Base-by-base conservation (phyloP, 2,113 vertebrate species). In the Carassius carassius region DNA sequence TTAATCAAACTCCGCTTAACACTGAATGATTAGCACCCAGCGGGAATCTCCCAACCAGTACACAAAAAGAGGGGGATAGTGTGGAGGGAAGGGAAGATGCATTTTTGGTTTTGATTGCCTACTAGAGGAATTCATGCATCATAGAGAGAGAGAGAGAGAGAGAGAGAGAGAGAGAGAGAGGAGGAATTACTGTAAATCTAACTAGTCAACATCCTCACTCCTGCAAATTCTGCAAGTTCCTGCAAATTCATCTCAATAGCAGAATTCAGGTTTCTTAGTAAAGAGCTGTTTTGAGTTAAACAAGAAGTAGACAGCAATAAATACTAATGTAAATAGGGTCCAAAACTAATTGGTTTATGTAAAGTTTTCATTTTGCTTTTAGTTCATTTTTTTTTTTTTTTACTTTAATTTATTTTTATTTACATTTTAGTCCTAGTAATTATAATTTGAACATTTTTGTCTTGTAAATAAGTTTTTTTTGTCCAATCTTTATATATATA, bases 1-100 rank as follows among this genome's bases (percentile, higher is more conserved):
- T 81, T 82, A 87, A 82, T 85, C 86, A 82, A 81, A 81, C 72
- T 85, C 63, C 9, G 69, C 79, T 85, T 85, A 76, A 49, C 80
- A 78, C 79, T 83, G 83, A 84, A 85, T 86, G 82, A 88, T 88
- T 86, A 86, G 47, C 85, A 86, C 87, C 72, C 85, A 88, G 84
- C 81, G 44, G 85, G 82, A 63, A 70, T 54, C 83, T 78, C 62
- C 63, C 78, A 74, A 78, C 76, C 82, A 72, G 81, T 78, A 85
- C 21, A 63, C 35, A 41, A 47, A 69, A 11, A 81, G 44, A 84
- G 62, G 41, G 12, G 49, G 77, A 32, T 78, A 69, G 78, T 84
- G 81, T 88, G 69, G 60, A 78, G 58, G 51, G 8, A 37, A 76
- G 73, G 73, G 16, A 79, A 70, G 78, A 56, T 77, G 67, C 21